Evolutionary conservation across 2,888 invertebrate genomes (phyloP).

Genomic region (Acronicta alni): DNA sequence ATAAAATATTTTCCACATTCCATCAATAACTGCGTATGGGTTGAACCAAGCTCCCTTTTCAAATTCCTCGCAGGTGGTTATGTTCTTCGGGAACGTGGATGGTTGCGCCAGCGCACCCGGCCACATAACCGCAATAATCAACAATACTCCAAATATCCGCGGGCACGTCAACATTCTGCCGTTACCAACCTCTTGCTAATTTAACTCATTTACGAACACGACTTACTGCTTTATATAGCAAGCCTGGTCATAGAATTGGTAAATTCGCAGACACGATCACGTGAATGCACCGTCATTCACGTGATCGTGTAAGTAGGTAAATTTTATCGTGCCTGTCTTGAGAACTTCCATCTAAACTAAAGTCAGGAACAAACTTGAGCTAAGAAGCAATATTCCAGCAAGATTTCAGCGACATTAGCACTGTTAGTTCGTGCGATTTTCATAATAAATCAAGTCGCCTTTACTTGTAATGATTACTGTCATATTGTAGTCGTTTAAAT

Average conservation of each 20-base stretch:
- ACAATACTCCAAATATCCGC: conserved; percentile 72
- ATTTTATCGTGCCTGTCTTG: background rate
- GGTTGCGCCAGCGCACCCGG: conserved; percentile 27
- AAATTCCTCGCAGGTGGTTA: conserved; percentile 79
- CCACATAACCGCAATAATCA: conserved; percentile 55
- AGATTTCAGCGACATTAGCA: no score
- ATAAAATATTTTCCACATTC: conserved; percentile 81
- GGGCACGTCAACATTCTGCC: conserved; percentile 75
- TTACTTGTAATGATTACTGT: no score
- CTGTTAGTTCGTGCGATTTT: no score
- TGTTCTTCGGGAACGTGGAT: conserved; percentile 29
- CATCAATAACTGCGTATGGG: conserved; percentile 71
- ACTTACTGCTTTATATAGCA: conserved; percentile 39
- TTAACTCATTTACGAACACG: conserved; percentile 62
- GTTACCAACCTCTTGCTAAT: conserved; percentile 66
- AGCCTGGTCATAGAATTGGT: conserved; percentile 34
- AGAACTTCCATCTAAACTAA: no score
- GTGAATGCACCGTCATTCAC: no score
- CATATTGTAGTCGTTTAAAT: no score
- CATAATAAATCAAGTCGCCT: no score
- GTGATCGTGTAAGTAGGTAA: conserved; percentile 3
- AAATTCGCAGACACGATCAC: conserved; percentile 24
- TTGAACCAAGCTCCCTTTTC: conserved; percentile 74
- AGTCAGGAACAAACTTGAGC: no score
- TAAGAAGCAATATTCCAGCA: no score